Percentiles rank a stretch among this genome's conserved stretches.
These are phyloP conservation scores for Cyrtonyx montezumae DNA, from an alignment of 2,113 vertebrate species.

Conservation along the genomic window DNA sequence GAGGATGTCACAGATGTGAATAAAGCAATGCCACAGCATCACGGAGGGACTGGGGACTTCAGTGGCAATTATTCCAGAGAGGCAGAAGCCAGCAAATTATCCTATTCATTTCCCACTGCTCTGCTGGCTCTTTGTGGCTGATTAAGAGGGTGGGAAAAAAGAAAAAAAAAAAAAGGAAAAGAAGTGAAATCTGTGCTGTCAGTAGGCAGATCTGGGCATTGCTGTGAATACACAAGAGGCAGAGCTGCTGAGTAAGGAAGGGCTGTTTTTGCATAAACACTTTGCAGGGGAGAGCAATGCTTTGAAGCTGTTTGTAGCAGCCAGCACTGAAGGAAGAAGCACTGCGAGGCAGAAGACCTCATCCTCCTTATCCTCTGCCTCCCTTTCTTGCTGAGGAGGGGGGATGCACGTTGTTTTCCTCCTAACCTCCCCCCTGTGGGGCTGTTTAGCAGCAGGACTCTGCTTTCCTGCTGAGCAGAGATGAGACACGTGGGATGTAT, in stretches of 20 bases:
- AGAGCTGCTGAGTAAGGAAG: slow-evolving; percentile 63
- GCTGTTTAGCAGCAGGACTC: neutral
- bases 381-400: neutral
- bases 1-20: neutral
- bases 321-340: neutral
- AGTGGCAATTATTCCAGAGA: neutral
- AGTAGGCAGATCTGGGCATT: slow-evolving; percentile 16
- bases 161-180: neutral
- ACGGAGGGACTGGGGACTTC: neutral
- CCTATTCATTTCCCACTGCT: slow-evolving; percentile 3
- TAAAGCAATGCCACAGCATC: neutral
- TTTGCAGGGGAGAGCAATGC: slow-evolving; percentile 3
- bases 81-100: slow-evolving; percentile 3
- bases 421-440: neutral
- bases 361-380: neutral
- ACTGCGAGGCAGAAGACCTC: slow-evolving; percentile 27
- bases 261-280: slow-evolving; percentile 28
- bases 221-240: neutral
- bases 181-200: slow-evolving; percentile 27
- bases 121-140: slow-evolving; percentile 23
- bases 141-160: neutral
- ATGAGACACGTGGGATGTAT: accelerated
- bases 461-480: accelerated
- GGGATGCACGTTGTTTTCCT: neutral
- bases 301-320: slow-evolving; percentile 44